Percentiles rank a stretch among this genome's conserved stretches.
Evolutionary conservation across 2,797 vertebrate species (phyloP).

Genomic region (Psittacula echo): DNA sequence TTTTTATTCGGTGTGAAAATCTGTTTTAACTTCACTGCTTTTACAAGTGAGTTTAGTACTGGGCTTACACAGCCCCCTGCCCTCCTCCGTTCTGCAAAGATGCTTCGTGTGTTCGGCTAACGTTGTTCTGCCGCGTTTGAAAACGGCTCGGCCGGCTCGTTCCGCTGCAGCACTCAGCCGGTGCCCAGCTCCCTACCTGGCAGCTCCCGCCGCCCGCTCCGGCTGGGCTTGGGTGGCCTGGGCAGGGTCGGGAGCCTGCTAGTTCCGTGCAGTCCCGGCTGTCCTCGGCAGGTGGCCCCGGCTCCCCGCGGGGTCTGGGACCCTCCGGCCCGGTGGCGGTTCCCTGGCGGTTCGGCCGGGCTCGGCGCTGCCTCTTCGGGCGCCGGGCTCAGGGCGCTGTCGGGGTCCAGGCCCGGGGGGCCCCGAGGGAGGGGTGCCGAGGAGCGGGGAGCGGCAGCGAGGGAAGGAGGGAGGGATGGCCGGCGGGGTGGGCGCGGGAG

Average conservation of each 20-base stretch:
- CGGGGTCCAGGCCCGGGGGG: fast-evolving
- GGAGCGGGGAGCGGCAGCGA: background rate
- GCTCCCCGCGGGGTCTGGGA: background rate
- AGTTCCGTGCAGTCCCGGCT: background rate
- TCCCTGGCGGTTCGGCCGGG: background rate
- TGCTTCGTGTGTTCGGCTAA: fast-evolving
- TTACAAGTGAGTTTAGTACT: background rate
- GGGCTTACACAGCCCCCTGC: background rate
- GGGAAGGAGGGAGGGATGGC: background rate
- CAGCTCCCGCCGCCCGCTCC: background rate
- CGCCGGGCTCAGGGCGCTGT: background rate
- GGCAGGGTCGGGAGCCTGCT: background rate
- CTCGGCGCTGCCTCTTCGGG: background rate
- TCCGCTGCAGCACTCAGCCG: background rate
- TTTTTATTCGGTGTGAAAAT: background rate
- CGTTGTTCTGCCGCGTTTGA: background rate
- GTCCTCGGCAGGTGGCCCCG: background rate
- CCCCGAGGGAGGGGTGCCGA: background rate
- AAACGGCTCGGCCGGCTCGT: background rate
- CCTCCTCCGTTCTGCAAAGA: background rate
- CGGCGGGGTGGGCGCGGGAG: background rate
- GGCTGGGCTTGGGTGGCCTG: fast-evolving
- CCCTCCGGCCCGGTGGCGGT: background rate
- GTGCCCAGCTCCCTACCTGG: background rate
- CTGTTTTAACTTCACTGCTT: background rate